Base-by-base conservation (phyloP, 2,113 vertebrate species). In the Collichthys lucidus region DNA sequence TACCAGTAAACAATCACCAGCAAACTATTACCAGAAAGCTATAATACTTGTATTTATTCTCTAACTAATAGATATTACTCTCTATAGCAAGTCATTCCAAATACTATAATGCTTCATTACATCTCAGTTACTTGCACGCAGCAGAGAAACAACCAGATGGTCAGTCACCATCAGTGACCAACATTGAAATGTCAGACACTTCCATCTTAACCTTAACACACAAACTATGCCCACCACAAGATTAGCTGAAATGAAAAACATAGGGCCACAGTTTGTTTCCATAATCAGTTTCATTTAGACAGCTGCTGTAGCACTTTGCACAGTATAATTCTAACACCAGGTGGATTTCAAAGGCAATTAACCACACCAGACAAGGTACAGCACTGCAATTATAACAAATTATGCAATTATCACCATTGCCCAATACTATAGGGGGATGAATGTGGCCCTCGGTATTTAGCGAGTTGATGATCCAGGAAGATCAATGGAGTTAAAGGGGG, bases 291-390 rank as follows among this genome's bases (percentile, higher is more conserved):
- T 89, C 31, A 61, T 82, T 80, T 65, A 61, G 47, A 73, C 20
- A 8, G 57, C 2, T 16, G 72, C 79, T 72, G 62, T n/a, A 61
- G 76, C 75, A 56, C 73, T 68, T 64, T 63, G 67, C 61, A 70
- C 65, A 42, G 22, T 64, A 64, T 74, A 79, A 86, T 73, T 78
- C 76, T 64, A 80, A 74, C 73, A 76, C 84, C 83, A 89, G 85
- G 86, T 88, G 82, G 67, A 82, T 89, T 84, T 86, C 80, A 81
- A 71, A 88, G 87, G 84, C 83, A 88, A 78, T 88, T 86, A 82
- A 71, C 56, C 56, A 78, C 64, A 82, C 26, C 76, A 78, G 75
- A 79, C 79, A 82, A 79, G 82, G 74, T 87, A 63, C 79, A 73
- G 78, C 42, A 47, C 71, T 35, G 64, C 83, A 88, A 79, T 86